Evolutionary conservation across 2,113 vertebrate species (phyloP).

Genomic region (Gasterosteus nipponicus): DNA sequence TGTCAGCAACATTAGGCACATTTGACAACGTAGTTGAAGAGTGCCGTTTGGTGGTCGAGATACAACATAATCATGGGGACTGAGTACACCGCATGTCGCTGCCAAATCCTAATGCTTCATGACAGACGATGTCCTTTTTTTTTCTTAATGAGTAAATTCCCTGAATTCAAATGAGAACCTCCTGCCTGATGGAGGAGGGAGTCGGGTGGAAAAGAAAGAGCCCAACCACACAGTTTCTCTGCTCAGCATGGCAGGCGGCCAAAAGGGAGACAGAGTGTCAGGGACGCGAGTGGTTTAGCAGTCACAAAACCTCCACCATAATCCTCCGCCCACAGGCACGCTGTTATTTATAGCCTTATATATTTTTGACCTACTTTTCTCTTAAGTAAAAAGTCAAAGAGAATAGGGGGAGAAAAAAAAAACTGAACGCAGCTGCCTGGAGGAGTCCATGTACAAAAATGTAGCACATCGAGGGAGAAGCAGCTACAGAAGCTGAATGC

Average conservation of each 20-base stretch:
- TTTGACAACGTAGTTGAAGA: too few relatives aligned
- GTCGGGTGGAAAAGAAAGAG: neutral
- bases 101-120: neutral
- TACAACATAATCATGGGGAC: neutral
- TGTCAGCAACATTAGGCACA: neutral
- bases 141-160: neutral
- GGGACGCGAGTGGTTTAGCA: constrained; percentile 65
- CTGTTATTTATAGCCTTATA: constrained; percentile 75
- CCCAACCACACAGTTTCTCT: constrained; percentile 23
- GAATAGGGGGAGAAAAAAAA: neutral
- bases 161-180: neutral
- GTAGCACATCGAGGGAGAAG: constrained; percentile 44
- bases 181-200: constrained; percentile 7
- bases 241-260: constrained; percentile 60
- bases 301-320: constrained; percentile 67
- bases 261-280: constrained; percentile 51
- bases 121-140: neutral
- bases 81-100: neutral
- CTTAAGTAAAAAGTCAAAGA: constrained; percentile 54
- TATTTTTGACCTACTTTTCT: constrained; percentile 77
- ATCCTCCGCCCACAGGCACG: constrained; percentile 59
- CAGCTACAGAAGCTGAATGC: constrained; percentile 54
- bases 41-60: neutral
- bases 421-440: constrained; percentile 39
- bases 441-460: constrained; percentile 42